Evolutionary conservation across 1,140 invertebrate genomes (phyloP), one percentile per base, ranked within the genome.

Genomic region (Pseudomyrmex sp.): DNA sequence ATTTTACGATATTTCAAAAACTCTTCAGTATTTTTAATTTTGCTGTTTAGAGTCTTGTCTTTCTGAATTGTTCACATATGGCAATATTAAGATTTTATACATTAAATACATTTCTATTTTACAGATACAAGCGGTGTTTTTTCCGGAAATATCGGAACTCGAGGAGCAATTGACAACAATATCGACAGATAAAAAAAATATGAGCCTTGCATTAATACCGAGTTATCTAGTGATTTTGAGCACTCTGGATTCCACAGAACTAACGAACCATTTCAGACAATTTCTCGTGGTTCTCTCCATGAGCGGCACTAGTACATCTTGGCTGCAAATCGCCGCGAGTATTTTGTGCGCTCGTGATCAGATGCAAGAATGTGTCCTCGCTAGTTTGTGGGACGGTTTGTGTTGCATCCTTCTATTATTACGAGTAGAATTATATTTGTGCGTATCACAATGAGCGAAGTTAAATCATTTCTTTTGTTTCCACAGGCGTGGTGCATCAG

Each of bases 361-460:
- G 50, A 91, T 95, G n/a, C 95, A 96, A 68, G 95, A 96, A 72
- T 90, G 95, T 8, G 94, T 96, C 65, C 91, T 97, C 69, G 94
- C 95, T 75, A 95, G 96, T 82, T 93, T 97, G 20, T 97, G 96
- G 96, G 96, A 97, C 92, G 96, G 96, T 96, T 88, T 44, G 77
- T 85, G 13, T 50, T 4, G 65, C 7, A 75, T 65, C 5, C 35
- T 35, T 5, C 5, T 35, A 35, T 35, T 35, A 35, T 35, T 35
- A 35, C 5, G 35, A 35, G 0, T 35, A 35, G 5, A 35, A 35
- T 35, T 35, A 35, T 35, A 35, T 35, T 35, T 35, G 35, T 35
- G 35, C 35, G 35, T 35, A 35, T 35, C 5, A 35, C 35, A 13
- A 62, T 26, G 18, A 12, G 12, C 13, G 2, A 35, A 62, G 8